A percentile compares a stretch with the other conserved stretches of the same genome.
Evolutionary conservation across 2,113 vertebrate genomes (phyloP).

Genomic region (Zootoca vivipara): DNA sequence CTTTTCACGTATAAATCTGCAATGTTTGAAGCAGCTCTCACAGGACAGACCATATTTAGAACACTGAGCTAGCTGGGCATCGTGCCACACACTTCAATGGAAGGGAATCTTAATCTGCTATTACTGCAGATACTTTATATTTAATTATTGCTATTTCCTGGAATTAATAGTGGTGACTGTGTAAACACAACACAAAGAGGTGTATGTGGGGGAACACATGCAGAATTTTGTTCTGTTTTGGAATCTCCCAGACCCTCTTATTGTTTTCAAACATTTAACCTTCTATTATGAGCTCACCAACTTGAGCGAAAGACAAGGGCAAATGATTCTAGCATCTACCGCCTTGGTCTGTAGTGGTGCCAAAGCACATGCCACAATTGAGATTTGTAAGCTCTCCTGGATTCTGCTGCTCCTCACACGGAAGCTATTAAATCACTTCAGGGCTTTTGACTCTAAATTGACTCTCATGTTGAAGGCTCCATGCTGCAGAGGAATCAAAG

Average conservation of each 20-base stretch:
- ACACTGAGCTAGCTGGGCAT: not conserved
- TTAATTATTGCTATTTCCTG: constrained; percentile 10
- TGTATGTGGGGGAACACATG: not conserved
- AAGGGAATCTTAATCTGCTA: not conserved
- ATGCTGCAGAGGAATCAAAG: constrained; percentile 26
- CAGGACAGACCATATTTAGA: not conserved
- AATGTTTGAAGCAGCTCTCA: constrained; percentile 4
- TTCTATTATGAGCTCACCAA: not conserved
- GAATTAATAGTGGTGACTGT: constrained; percentile 4
- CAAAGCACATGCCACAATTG: not conserved
- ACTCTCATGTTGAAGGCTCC: constrained; percentile 20
- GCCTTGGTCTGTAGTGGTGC: not conserved
- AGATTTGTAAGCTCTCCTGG: constrained; percentile 4
- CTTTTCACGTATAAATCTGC: not conserved
- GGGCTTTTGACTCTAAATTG: constrained; percentile 24
- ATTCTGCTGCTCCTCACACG: not conserved
- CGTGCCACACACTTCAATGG: constrained; percentile 16
- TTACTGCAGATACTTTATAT: constrained; percentile 19
- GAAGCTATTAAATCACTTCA: constrained; percentile 33
- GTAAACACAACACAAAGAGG: not conserved
- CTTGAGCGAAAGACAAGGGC: not conserved
- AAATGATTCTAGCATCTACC: not conserved
- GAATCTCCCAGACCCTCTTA: not conserved
- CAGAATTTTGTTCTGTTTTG: not conserved
- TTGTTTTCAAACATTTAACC: not conserved